Conservation (phyloP, 2,797 vertebrate genomes). For the Holocentrus rufus region DNA sequence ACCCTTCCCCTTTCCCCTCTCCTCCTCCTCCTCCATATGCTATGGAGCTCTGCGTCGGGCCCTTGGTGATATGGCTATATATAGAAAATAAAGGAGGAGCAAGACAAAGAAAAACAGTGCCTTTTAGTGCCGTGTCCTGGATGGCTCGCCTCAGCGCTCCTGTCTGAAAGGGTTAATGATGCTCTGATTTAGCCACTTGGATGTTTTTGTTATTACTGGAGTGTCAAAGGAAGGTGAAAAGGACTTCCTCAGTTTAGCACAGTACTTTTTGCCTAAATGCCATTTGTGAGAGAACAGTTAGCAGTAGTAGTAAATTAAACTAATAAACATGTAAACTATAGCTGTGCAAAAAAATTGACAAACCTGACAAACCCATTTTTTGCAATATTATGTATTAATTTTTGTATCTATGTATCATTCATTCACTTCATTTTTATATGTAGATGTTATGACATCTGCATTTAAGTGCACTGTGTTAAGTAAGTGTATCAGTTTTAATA, state of each 20-base stretch:
- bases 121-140: slow-evolving; percentile 28
- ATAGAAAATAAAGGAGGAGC: slow-evolving; percentile 61
- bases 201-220: slow-evolving; percentile 35
- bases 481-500: too few species aligned
- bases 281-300: slow-evolving; percentile 29
- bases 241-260: slow-evolving; percentile 55
- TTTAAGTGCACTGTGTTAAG: too few species aligned
- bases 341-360: too few species aligned
- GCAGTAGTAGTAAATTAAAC: too few species aligned
- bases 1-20: slow-evolving; percentile 50
- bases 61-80: slow-evolving; percentile 69
- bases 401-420: too few species aligned
- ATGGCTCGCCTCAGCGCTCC: slow-evolving; percentile 3
- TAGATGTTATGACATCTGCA: too few species aligned
- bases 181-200: slow-evolving; percentile 28
- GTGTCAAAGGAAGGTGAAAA: slow-evolving; percentile 46
- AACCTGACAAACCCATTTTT: too few species aligned
- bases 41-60: slow-evolving; percentile 43
- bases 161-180: slow-evolving; percentile 55
- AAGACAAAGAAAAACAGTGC: slow-evolving; percentile 44
- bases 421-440: too few species aligned
- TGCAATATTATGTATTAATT: too few species aligned
- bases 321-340: too few species aligned
- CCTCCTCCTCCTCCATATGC: slow-evolving; percentile 44
- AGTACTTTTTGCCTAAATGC: slow-evolving; percentile 45